These are phyloP conservation scores for Somateria mollissima DNA, from an alignment of 2,797 vertebrate genomes.

Conservation along the genomic window DNA sequence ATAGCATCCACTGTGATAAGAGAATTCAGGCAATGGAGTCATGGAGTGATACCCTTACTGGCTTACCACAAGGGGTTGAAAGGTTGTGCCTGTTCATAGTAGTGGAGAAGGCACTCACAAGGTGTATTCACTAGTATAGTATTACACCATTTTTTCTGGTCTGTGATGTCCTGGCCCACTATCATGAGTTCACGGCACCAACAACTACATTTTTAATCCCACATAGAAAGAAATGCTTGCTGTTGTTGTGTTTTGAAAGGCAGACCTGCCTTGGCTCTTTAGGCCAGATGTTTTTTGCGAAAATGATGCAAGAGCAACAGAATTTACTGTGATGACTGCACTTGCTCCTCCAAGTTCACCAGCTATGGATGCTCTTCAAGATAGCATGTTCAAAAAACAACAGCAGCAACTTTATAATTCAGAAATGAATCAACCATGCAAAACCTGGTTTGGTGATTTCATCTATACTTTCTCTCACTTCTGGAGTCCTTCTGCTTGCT, in stretches of 20 bases:
- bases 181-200: neutral
- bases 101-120: neutral
- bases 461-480: neutral
- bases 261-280: neutral
- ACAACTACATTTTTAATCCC: neutral
- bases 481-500: neutral
- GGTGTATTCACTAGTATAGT: neutral
- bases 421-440: neutral
- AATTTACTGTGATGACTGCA: neutral
- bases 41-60: neutral
- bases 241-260: neutral
- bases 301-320: neutral
- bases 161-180: neutral
- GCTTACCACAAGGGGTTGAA: neutral
- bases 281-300: neutral
- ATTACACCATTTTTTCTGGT: neutral
- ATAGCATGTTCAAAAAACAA: neutral
- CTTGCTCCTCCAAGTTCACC: neutral
- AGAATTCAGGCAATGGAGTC: neutral
- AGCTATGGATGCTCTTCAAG: neutral
- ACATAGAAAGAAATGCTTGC: neutral
- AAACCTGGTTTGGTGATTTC: neutral
- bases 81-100: neutral
- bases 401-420: neutral
- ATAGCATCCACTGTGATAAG: neutral